These are phyloP conservation scores for Micromesistius poutassou DNA, from an alignment of 2,797 vertebrate species.

Conservation along the genomic window DNA sequence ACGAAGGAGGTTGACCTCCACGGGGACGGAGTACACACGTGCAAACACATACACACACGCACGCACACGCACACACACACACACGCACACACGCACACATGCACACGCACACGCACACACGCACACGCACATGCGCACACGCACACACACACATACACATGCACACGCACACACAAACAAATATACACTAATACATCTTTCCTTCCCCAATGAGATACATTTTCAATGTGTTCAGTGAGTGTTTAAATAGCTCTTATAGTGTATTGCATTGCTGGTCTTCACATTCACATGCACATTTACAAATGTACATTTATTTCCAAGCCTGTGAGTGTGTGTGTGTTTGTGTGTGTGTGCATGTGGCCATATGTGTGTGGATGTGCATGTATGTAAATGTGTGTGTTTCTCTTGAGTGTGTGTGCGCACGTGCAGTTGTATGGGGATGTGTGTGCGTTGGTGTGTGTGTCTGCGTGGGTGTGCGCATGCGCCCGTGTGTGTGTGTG, in stretches of 20 bases:
- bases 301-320: background rate
- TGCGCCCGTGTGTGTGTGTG: slow-evolving; percentile 23
- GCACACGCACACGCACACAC: slow-evolving; percentile 12
- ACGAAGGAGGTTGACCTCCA: background rate
- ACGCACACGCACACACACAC: too few species aligned
- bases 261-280: background rate
- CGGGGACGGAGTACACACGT: background rate
- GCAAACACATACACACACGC: too few species aligned
- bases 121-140: slow-evolving; percentile 14
- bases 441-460: slow-evolving; percentile 30
- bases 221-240: too few species aligned
- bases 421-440: background rate
- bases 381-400: slow-evolving; percentile 31
- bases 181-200: background rate
- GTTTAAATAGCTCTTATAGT: background rate
- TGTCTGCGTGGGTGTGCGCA: slow-evolving; percentile 26
- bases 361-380: slow-evolving; percentile 34
- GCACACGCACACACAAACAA: slow-evolving; percentile 9
- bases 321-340: background rate
- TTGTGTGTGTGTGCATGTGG: slow-evolving; percentile 1
- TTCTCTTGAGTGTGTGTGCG: slow-evolving; percentile 23
- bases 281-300: background rate
- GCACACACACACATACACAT: slow-evolving; percentile 8
- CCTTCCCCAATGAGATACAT: too few species aligned
- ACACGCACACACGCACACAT: background rate